Evolutionary conservation across 2,888 invertebrate genomes (phyloP), one percentile per base, ranked within the genome.

Genomic region (Corbicula japonica): DNA sequence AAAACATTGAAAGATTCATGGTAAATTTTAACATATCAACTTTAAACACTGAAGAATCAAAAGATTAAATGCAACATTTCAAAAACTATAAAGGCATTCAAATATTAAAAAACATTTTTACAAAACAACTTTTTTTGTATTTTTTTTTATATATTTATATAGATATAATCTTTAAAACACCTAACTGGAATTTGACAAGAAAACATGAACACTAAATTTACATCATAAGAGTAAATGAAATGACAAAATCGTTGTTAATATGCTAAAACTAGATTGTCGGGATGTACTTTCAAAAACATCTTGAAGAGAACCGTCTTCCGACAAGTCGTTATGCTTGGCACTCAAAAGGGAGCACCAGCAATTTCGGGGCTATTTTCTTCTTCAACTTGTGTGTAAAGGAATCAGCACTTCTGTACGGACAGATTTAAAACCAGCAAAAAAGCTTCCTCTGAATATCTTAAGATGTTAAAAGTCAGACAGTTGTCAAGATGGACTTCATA

Each of bases 291-390:
- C 76, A 60, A 72, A 80, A 76, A 70, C 52, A 72, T 71, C 48
- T 60, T 68, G 81, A 78, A 84, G 72, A 76, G 66, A 62, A 58
- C 71, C 80, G 83, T 85, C 78, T 75, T 46, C 48, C 68, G 60
- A 60, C 50, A 52, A 28, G 52, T 35, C n/a, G n/a, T 58, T 73
- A 87, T 87, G 46, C 70, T 83, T 83, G 83, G 86, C 86, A 90
- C 91, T 91, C 91, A 91, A 92, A 90, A 92, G 91, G 92, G 90
- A 91, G 91, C 88, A 88, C 68, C 84, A 87, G 38, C 32, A 69
- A 50, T 61, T 26, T 60, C 35, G 32, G 41, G 46, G 50, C 32
- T 8, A 15, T n/a, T 62, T 28, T 34, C 30, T 15, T n/a, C n/a
- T 56, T 56, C 34, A 4, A 4, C 32, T 56, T 5, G 32, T 12